phyloP scores from a whole-genome alignment of 2,888 invertebrate genomes.

The Drosophila greeni region DNA sequence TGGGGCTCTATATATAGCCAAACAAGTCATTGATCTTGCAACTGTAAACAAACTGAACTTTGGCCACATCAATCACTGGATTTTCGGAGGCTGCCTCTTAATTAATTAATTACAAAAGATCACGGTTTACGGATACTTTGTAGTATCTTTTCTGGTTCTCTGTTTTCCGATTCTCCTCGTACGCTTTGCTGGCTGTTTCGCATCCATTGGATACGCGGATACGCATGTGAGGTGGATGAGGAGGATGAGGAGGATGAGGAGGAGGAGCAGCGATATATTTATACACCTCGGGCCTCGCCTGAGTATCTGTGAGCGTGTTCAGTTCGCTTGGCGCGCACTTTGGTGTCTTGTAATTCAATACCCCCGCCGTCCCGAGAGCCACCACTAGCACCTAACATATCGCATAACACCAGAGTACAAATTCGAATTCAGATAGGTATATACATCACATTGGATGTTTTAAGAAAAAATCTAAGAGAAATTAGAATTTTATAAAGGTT shows the following conservation, averaged over 20 bases:
- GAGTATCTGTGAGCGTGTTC: conserved; percentile 56
- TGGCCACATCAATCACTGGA: conserved; percentile 36
- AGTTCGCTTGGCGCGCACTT: conserved; percentile 71
- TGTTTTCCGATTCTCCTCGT: conserved; percentile 33
- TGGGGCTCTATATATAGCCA: conserved; percentile 20
- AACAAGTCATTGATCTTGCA: conserved; percentile 40
- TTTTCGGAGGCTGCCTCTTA: not conserved
- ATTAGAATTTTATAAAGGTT: not conserved
- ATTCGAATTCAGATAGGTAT: conserved; percentile 38
- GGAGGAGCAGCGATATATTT: conserved; percentile 54
- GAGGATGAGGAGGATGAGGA: not conserved
- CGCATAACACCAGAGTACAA: conserved; percentile 65
- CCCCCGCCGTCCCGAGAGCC: conserved; percentile 64
- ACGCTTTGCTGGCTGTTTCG: conserved; percentile 67
- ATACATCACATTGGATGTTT: conserved; percentile 16
- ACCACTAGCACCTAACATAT: conserved; percentile 69
- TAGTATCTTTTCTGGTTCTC: conserved; percentile 25
- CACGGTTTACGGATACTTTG: conserved; percentile 17
- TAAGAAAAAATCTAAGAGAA: conserved; percentile 9
- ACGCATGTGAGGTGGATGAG: conserved; percentile 4
- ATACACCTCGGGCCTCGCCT: conserved; percentile 53
- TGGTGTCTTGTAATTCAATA: conserved; percentile 77
- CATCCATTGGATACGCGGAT: conserved; percentile 70
- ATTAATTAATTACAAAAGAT: conserved; percentile 41
- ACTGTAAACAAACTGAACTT: conserved; percentile 42